Base-by-base conservation (phyloP, 92 coral and sea anemone species). In the Micromussa lordhowensis region DNA sequence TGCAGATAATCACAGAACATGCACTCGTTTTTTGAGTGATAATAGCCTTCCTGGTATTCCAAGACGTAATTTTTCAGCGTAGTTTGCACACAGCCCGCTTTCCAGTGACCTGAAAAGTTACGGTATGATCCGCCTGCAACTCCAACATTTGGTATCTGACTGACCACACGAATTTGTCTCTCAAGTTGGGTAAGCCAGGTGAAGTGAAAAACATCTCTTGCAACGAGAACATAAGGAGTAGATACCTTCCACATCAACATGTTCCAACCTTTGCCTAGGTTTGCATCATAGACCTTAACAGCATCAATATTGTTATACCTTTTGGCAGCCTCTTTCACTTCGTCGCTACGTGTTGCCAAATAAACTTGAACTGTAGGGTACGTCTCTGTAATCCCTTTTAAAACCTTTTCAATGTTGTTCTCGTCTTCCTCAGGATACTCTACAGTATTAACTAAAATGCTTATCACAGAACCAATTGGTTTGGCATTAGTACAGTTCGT, bases 71-170 rank as follows among this genome's bases (percentile, higher is more conserved):
- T 92, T 26, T 75, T 88, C 69, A 92, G 44, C 12, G 72, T 85
- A 16, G 87, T 84, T 78, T 92, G 94, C 26, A 55, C 90, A 66
- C 94, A 92, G 4, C 94, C 94, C 49, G 87, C 72, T 80, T 76
- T 85, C 94, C 94, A 92, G 85, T 92, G 94, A 31, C 94, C 94
- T 13, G 88, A 75, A 5, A 81, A 53, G 68, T 92, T 89, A 38
- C 94, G 92, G 61, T 77, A 92, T 0, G 94, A 66, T 13, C 92
- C 94, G 13, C 92, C 92, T 7, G 86, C 94, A 9, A 92, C 83
- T 26, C 81, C 94, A 55, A 92, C 92, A 59, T 88, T 53, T 22
- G 94, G 94, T 55, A 85, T n/a, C 64, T 85, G 85, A 82, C 94
- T 92, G 80, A 81, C 75, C 24, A 83, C 88, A 26, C 94, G 94